Evolutionary conservation across 1,140 invertebrate genomes (phyloP), one percentile per base, ranked within the genome.

Genomic region (Aphaenogaster ashmeadi): DNA sequence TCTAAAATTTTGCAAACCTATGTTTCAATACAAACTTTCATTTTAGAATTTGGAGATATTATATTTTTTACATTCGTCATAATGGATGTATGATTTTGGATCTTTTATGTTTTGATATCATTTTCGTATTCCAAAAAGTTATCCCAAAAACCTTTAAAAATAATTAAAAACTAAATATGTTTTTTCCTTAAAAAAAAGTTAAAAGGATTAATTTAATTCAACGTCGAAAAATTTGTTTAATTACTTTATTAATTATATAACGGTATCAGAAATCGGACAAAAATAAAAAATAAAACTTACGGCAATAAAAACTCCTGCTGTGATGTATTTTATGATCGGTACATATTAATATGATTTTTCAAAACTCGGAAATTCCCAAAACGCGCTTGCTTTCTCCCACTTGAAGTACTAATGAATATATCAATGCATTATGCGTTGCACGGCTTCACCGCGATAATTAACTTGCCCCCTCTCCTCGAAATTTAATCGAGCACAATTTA

Each of bases 401-500:
- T 56, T 58, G 21, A 71, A 72, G 9, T 15, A 58, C n/a, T 60
- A 74, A 72, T 47, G 18, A 58, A 74, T 38, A 18, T 9, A 41
- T 58, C 15, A 44, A 60, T 60, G 3, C 3, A 44, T 36, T 44
- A 47, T n/a, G 15, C n/a, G n/a, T 18, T 13, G 38, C 11, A 33
- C 7, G 1, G 6, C n/a, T 44, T 56, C 3, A 33, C 27, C 52
- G n/a, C 18, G 7, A 52, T 66, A 47, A 83, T 71, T 83, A 74
- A 74, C 27, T 60, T 47, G 13, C 2, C 5, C 5, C 36, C 27
- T 74, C 33, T 84, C 18, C 15, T 38, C 27, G 27, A 75, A 62
- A 84, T 84, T 74, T 74, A 84, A 84, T 62, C 8, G 18, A n/a
- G 11, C 15, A 41, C 69, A 72, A 47, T 50, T 50, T 60, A 60